Base-by-base conservation (phyloP, 2,888 invertebrate genomes). In the Polietes domitor region DNA sequence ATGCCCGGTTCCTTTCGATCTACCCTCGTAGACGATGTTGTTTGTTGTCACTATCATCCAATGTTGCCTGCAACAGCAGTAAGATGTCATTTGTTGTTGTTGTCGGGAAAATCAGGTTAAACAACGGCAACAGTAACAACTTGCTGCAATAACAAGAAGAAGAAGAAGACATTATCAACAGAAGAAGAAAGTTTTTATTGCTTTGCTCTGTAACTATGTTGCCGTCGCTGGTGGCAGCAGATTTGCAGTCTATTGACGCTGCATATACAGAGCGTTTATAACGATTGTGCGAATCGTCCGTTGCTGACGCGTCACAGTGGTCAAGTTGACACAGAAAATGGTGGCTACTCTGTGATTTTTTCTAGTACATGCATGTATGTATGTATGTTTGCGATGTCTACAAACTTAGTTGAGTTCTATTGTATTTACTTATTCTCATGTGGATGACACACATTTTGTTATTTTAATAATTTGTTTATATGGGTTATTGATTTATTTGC, bases 91-190 rank as follows among this genome's bases (percentile, higher is more conserved):
- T 61, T 26, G 37, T 37, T 32, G 7, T 65, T 21, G 68, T 68
- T 68, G 68, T 68, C 43, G 80, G 80, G 77, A 83, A 83, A 83
- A 80, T 83, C 79, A 80, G 79, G 83, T 80, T 83, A 80, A 83
- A 80, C 83, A 77, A 77, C 79, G 43, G 37, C 65, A 68, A 43
- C 61, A 58, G 26, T 19, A 26, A 58, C 58, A 58, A 58, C 37
- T 41, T 65, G 37, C 10, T 65, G 68, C 68, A 43, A 43, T 68
- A 68, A 43, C 68, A 43, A 68, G 43, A 68, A 68, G 43, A 68
- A 43, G 43, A 43, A 68, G 43, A 68, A 68, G 43, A 12, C 58
- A 58, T 58, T 26, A 68, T 43, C 68, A 68, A 68, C 55, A 19
- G 58, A 68, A 68, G 61, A 61, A 61, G 68, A 68, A 68, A 68